Evolutionary conservation across 2,797 vertebrate species (phyloP), one percentile per base, ranked within the genome.

Genomic region (Lepilemur ruficaudatus): DNA sequence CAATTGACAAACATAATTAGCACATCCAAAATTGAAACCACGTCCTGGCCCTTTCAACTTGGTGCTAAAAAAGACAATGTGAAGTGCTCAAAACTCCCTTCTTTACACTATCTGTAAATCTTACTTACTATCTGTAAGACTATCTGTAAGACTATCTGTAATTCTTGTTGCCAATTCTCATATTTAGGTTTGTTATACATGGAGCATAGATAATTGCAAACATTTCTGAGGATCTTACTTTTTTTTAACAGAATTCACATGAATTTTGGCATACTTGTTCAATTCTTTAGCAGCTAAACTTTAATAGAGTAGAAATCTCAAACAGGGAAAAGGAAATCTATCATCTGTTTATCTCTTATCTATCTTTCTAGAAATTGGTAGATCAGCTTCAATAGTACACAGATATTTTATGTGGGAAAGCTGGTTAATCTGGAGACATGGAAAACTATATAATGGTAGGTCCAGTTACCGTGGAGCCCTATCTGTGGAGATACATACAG

Each of bases 1-100:
- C 96, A 98, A 97, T 91, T 61, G 50, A 97, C 95, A 97, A 98
- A 97, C 89, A 96, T 95, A 97, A 97, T 93, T 87, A 63, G 0
- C 0, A 88, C 93, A 93, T 96, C 1, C 0, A 95, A 98, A 98
- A 97, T 73, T 93, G 96, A 98, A 98, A 92, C 7, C 87, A 91
- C 80, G 94, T 97, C 65, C 91, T 93, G 82, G 81, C 75, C 69
- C 63, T 97, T 96, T 93, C 76, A 89, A 84, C 10, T 7, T 91
- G 57, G 76, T 95, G 93, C 91, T 76, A 89, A 95, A 97, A 96
- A 83, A 88, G 89, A 91, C 69, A 92, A n/a, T 1, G 2, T 32
- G 78, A 98, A 83, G 63, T 81, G 57, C 70, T 96, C 81, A 43
- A 65, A 93, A 91, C 61, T 41, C n/a, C 17, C n/a, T 76, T 93